These are phyloP conservation scores for Henricia sp. DNA, from an alignment of 53 echinoderm and acorn worm species.

Conservation along the genomic window DNA sequence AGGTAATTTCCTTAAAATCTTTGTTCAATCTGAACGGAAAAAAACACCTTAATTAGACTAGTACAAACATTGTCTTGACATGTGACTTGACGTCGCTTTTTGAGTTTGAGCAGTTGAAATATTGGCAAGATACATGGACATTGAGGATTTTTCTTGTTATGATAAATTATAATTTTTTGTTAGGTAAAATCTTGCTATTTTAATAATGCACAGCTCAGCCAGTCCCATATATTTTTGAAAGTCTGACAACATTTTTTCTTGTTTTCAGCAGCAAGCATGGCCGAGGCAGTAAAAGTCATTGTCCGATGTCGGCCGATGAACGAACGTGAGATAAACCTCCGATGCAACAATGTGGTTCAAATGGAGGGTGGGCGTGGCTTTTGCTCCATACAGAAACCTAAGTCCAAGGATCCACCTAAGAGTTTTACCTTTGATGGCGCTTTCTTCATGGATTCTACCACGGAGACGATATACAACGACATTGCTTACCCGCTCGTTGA, in stretches of 20 bases:
- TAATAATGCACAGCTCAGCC: no score
- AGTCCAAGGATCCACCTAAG: constrained; percentile 95
- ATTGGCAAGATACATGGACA: no score
- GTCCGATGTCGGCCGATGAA: constrained; percentile 98
- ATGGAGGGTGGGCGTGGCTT: constrained; percentile 74
- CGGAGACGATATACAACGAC: constrained; percentile 90
- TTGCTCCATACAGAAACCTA: constrained; percentile 88
- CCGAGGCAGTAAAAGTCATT: constrained; percentile 98
- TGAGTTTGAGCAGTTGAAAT: no score
- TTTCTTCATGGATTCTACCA: constrained; percentile 84
- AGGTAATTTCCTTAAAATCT: no score
- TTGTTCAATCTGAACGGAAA: no score
- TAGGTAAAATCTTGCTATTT: no score
- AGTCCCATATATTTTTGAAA: no score
- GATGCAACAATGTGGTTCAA: constrained; percentile 74
- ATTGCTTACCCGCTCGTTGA: constrained; percentile 97
- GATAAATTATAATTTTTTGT: no score
- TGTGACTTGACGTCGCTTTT: no score
- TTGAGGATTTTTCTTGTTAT: no score
- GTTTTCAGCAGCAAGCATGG: constrained; percentile 57
- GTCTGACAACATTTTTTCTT: not conserved
- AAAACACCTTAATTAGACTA: no score
- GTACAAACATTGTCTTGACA: no score
- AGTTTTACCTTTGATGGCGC: constrained; percentile 95
- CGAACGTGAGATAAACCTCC: constrained; percentile 77